Percentiles rank a stretch among this genome's conserved stretches.
Evolutionary conservation across 2,113 vertebrate genomes (phyloP).

Genomic region (Ptilonorhynchus violaceus): DNA sequence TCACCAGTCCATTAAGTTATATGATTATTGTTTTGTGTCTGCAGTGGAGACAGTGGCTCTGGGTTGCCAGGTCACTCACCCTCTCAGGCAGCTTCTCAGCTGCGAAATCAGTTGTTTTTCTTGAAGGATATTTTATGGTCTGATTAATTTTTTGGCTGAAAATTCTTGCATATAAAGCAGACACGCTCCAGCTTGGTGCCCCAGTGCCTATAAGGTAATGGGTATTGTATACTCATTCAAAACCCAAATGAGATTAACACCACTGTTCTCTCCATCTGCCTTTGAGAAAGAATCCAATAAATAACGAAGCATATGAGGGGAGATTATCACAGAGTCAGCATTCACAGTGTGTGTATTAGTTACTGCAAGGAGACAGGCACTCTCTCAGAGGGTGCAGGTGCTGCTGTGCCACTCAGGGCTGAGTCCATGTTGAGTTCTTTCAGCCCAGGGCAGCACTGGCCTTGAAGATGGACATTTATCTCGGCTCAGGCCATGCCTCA

Average conservation of each 20-base stretch:
- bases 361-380: background rate
- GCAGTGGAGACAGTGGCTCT: background rate
- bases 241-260: constrained; percentile 20
- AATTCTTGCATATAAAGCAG: background rate
- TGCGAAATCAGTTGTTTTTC: background rate
- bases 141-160: constrained; percentile 20
- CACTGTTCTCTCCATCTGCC: constrained; percentile 44
- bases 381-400: background rate
- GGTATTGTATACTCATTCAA: background rate
- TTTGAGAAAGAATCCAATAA: constrained; percentile 14
- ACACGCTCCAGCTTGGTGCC: background rate
- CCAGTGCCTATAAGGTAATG: background rate
- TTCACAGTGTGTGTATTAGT: background rate
- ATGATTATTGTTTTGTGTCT: background rate
- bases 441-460: background rate
- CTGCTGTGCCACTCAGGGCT: background rate
- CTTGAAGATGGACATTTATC: background rate
- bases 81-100: background rate
- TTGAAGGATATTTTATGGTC: constrained; percentile 20
- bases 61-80: background rate
- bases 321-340: background rate
- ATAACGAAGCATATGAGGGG: background rate
- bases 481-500: rapidly evolving
- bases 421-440: rapidly evolving
- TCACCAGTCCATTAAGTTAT: background rate